phyloP scores from a whole-genome alignment of 2,797 vertebrate genomes.

The Argya squamiceps region DNA sequence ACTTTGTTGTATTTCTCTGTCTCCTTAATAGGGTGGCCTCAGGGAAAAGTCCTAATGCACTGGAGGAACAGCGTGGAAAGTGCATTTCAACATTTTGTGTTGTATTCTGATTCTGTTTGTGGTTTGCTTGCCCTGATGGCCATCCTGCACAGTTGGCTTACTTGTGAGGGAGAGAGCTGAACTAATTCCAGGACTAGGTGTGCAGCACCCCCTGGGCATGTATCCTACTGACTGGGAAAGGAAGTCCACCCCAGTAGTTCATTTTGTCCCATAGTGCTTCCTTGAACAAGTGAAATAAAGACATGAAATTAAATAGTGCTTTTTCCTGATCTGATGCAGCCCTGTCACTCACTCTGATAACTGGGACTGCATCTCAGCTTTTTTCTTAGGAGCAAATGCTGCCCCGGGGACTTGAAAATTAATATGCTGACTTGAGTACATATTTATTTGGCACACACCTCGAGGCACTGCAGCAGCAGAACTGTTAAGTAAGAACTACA shows the following conservation, averaged over 20 bases:
- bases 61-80: background rate
- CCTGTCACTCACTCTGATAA: background rate
- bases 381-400: background rate
- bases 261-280: background rate
- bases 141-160: background rate
- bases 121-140: background rate
- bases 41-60: background rate
- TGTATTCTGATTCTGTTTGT: background rate
- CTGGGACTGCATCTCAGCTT: background rate
- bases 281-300: background rate
- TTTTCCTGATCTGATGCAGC: background rate
- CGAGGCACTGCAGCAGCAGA: background rate
- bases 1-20: background rate
- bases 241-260: background rate
- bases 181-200: background rate
- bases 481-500: background rate
- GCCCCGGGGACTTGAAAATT: background rate
- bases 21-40: background rate
- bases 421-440: slow-evolving; percentile 12
- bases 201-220: background rate
- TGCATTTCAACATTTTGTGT: background rate
- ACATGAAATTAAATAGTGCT: background rate
- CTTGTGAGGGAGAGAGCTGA: background rate
- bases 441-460: background rate
- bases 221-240: background rate